A percentile compares a stretch with the other conserved stretches of the same genome.
These are phyloP conservation scores for Lycopodina hypogea DNA, from an alignment of 37 sponge, comb jelly and placozoan species.

Conservation along the genomic window DNA sequence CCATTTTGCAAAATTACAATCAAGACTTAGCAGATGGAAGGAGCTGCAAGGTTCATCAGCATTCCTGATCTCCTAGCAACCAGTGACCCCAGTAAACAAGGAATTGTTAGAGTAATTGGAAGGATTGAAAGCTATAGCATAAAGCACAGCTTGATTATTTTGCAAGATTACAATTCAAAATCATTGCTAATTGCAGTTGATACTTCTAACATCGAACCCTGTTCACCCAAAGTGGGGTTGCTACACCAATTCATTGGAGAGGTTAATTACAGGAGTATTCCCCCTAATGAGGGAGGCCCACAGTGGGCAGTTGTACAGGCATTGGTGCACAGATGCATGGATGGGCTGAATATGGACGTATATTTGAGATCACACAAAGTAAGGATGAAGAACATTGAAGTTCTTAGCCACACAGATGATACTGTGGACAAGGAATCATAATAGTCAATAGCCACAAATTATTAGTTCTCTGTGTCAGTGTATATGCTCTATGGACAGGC, in stretches of 20 bases:
- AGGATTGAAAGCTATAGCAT: constrained; percentile 6
- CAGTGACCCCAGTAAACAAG: neutral
- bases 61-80: constrained; percentile 24
- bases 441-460: neutral
- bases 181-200: constrained; percentile 25
- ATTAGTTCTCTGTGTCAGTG: neutral
- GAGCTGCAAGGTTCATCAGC: constrained; percentile 5
- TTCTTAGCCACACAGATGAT: neutral
- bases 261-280: constrained; percentile 11
- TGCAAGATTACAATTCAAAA: constrained; percentile 6
- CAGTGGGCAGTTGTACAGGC: constrained; percentile 5
- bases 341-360: constrained; percentile 21
- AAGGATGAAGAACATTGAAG: constrained; percentile 18
- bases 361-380: constrained; percentile 15
- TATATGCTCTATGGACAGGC: constrained; percentile 34
- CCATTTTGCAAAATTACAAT: too few relatives aligned
- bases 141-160: constrained; percentile 4
- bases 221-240: constrained; percentile 16
- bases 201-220: constrained; percentile 28
- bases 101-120: constrained; percentile 25
- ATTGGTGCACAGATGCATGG: constrained; percentile 24
- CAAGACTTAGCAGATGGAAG: too few relatives aligned
- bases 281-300: neutral
- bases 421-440: neutral
- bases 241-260: constrained; percentile 54